Percentiles rank a stretch among this genome's conserved stretches.
Conservation (phyloP, 1,140 invertebrate species). For the Cecropterus lyciades region DNA sequence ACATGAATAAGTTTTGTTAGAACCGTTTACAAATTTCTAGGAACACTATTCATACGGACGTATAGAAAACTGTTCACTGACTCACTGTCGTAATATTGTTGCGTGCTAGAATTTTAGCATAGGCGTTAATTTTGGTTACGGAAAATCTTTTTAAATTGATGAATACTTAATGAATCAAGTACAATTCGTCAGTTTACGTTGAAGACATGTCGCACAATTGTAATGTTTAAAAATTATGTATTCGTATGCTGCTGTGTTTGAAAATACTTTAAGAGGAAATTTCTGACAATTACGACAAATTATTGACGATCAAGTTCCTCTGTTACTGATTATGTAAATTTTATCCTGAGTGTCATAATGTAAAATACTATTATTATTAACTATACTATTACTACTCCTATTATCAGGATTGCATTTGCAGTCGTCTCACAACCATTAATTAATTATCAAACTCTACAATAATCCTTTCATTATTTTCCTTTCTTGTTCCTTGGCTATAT, state of each 20-base stretch:
- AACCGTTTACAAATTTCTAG: slow-evolving; percentile 18
- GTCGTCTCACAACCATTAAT: not conserved
- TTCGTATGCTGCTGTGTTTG: not conserved
- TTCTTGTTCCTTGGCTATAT: not conserved
- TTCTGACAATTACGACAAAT: not conserved
- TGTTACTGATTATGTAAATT: not conserved
- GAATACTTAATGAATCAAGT: not conserved
- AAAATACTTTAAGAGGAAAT: not conserved
- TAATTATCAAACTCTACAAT: not conserved
- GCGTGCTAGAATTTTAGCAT: slow-evolving; percentile 1
- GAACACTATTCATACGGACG: not conserved
- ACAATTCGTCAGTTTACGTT: too few species aligned
- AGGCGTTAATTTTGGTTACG: slow-evolving; percentile 12
- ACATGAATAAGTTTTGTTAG: slow-evolving; percentile 5
- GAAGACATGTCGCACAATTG: too few species aligned
- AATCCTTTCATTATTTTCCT: not conserved
- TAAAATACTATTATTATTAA: too few species aligned
- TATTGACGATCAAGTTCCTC: not conserved
- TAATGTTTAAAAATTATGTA: too few species aligned
- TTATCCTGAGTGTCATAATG: not conserved
- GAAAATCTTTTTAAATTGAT: slow-evolving; percentile 1
- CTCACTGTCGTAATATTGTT: slow-evolving; percentile 10
- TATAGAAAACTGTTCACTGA: not conserved
- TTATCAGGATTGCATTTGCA: not conserved
- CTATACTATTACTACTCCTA: too few species aligned